Evolutionary conservation across 2,797 vertebrate species (phyloP).

Genomic region (Peromyscus eremicus): DNA sequence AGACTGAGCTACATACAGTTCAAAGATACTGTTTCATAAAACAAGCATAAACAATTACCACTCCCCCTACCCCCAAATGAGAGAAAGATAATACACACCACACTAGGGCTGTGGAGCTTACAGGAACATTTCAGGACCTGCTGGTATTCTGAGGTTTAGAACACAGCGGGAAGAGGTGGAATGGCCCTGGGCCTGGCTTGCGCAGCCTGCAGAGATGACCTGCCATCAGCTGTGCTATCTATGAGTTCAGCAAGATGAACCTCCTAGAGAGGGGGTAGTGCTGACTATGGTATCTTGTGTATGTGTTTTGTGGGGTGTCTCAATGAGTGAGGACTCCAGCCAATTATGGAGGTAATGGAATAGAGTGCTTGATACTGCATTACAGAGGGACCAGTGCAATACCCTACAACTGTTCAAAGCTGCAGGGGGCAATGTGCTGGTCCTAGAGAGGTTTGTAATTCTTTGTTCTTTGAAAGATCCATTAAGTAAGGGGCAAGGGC

Average conservation of each 20-base stretch:
- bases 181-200: background rate
- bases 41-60: background rate
- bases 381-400: background rate
- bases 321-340: background rate
- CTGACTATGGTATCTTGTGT: background rate
- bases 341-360: background rate
- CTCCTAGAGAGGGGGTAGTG: background rate
- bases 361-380: background rate
- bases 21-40: background rate
- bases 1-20: background rate
- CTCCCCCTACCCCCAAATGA: background rate
- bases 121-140: background rate
- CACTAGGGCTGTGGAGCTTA: background rate
- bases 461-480: constrained; percentile 49
- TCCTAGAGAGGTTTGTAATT: constrained; percentile 7
- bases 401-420: background rate
- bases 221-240: background rate
- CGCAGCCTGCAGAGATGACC: background rate
- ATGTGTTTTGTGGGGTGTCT: background rate
- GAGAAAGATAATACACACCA: constrained; percentile 9
- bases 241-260: constrained; percentile 14
- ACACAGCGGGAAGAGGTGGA: background rate
- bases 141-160: background rate
- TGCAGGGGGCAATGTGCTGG: background rate
- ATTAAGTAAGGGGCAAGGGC: background rate